Evolutionary conservation across 2,797 vertebrate genomes (phyloP).

Genomic region (Bucorvus abyssinicus): DNA sequence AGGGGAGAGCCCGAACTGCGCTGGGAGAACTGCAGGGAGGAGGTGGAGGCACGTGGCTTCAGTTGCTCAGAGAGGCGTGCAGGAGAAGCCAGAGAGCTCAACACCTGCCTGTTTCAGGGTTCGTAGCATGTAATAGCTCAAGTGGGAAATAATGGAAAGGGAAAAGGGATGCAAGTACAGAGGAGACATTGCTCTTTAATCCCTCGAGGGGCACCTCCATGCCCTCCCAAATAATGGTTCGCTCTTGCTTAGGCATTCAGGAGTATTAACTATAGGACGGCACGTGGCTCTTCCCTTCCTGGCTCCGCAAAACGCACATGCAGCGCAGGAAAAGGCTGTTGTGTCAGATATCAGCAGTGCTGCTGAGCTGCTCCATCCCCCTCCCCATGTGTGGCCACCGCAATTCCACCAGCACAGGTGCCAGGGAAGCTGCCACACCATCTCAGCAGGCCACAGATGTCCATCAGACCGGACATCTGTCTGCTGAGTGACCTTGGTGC

Average conservation of each 20-base stretch:
- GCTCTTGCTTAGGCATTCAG: not conserved
- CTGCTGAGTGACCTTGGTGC: not conserved
- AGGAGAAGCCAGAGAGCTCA: not conserved
- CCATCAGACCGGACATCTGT: not conserved
- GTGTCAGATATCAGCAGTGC: not conserved
- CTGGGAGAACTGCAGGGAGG: not conserved
- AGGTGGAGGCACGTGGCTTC: not conserved
- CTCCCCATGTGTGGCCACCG: accelerated
- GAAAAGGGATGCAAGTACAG: not conserved
- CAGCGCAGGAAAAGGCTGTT: not conserved
- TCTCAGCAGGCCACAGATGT: conserved; percentile 43
- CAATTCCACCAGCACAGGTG: not conserved
- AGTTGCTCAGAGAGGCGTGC: not conserved
- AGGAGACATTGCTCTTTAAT: not conserved
- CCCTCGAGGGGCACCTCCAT: not conserved
- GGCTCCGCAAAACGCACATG: accelerated
- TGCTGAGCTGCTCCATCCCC: not conserved
- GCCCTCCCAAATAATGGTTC: not conserved
- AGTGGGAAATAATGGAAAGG: not conserved
- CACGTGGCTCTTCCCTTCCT: not conserved
- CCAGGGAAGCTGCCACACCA: not conserved
- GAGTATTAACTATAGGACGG: not conserved
- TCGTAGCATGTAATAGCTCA: not conserved
- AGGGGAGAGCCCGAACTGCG: not conserved
- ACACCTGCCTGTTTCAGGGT: not conserved